These are phyloP conservation scores for Epinotia demarniana DNA, from an alignment of 2,888 invertebrate genomes.

Conservation along the genomic window DNA sequence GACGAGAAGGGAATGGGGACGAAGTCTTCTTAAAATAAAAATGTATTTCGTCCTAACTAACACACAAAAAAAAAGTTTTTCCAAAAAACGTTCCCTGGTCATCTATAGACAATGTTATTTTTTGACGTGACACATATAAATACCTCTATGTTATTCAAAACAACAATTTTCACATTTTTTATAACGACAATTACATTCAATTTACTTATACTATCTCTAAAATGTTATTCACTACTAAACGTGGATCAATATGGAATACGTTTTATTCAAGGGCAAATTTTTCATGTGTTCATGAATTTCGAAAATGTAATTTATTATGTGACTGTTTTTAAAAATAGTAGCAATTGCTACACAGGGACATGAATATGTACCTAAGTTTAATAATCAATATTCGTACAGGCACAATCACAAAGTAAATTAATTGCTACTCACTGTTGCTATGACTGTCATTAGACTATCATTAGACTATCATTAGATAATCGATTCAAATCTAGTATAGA, in stretches of 20 bases:
- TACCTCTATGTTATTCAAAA: background rate
- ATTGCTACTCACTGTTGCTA: background rate
- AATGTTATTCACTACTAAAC: background rate
- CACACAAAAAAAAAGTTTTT: background rate
- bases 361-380: background rate
- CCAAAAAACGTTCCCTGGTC: background rate
- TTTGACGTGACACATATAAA: background rate
- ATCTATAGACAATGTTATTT: background rate
- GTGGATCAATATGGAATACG: background rate
- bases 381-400: too few relatives aligned
- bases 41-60: background rate
- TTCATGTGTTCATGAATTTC: background rate
- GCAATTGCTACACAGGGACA: background rate
- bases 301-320: background rate
- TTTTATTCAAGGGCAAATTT: background rate
- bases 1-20: background rate
- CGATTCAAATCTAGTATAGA: too few relatives aligned
- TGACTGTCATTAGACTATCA: too few relatives aligned
- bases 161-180: background rate
- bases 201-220: background rate
- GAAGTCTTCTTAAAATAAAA: background rate
- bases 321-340: background rate
- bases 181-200: constrained; percentile 7
- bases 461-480: too few relatives aligned
- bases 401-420: background rate